Evolutionary conservation across 2,888 invertebrate species (phyloP).

Genomic region (Orthonevra nobilis): DNA sequence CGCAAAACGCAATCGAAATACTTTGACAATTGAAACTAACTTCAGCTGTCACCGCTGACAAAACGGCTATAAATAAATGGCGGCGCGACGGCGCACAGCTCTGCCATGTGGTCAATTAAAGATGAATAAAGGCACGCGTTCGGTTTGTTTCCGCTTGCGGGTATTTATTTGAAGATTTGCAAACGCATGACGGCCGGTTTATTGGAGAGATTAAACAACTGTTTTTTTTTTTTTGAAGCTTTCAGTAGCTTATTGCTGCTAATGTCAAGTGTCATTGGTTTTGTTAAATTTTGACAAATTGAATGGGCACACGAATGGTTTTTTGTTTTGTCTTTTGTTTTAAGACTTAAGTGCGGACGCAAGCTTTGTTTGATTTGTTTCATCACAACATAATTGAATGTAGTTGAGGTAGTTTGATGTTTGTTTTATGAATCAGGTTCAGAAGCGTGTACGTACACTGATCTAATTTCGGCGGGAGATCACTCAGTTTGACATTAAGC

Average conservation of each 20-base stretch:
- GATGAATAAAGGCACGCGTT: conserved; percentile 9
- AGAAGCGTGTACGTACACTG: neutral
- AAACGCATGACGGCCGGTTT: conserved; percentile 5
- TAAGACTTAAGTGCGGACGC: neutral
- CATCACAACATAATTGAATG: too few relatives aligned
- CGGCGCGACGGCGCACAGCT: conserved; percentile 6
- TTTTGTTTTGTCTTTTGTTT: neutral
- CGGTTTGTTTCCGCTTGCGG: conserved; percentile 20
- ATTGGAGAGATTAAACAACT: neutral
- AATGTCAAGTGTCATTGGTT: conserved; percentile 1
- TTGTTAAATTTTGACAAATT: neutral
- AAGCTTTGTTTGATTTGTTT: neutral
- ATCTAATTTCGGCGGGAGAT: neutral
- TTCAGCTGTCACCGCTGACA: conserved; percentile 11
- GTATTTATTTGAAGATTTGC: conserved; percentile 1
- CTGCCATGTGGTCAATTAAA: conserved; percentile 27
- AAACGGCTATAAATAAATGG: neutral
- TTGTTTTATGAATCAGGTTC: neutral
- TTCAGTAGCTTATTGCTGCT: neutral
- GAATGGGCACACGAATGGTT: neutral
- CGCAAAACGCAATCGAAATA: conserved; percentile 12
- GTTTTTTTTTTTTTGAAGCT: neutral
- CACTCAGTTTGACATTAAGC: conserved; percentile 3
- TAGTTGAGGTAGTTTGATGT: too few relatives aligned
- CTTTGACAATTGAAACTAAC: conserved; percentile 4